A percentile compares a stretch with the other conserved stretches of the same genome.
phyloP scores from a whole-genome alignment of 2,113 vertebrate genomes.

The Galbula dea region DNA sequence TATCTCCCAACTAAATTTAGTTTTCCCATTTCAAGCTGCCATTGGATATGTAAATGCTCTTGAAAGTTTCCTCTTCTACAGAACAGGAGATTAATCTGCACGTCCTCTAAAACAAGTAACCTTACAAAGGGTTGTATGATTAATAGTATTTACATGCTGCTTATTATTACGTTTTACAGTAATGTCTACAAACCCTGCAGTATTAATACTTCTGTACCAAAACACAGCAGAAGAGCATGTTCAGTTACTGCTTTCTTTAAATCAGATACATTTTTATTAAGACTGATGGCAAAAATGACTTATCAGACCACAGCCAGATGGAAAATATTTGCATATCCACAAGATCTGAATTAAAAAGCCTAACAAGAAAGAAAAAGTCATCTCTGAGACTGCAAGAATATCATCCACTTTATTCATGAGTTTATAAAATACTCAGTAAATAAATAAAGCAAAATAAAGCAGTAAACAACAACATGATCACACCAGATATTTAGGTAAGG shows the following conservation, averaged over 20 bases:
- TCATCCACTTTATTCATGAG: neutral
- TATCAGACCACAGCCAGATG: neutral
- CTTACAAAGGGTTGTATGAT: neutral
- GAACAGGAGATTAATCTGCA: neutral
- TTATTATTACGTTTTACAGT: neutral
- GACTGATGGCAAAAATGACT: neutral
- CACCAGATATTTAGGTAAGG: neutral
- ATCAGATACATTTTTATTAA: neutral
- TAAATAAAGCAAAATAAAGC: neutral
- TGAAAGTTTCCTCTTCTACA: constrained; percentile 19
- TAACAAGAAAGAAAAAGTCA: neutral
- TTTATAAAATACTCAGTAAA: neutral
- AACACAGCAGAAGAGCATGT: neutral
- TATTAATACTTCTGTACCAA: neutral
- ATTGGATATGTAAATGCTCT: constrained; percentile 58
- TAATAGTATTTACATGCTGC: neutral
- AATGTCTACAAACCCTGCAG: neutral
- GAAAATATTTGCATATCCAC: neutral
- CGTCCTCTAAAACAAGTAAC: neutral
- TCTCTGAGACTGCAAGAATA: neutral
- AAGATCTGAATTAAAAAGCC: neutral
- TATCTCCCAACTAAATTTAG: constrained; percentile 52
- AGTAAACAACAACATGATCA: neutral
- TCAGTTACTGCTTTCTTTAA: neutral
- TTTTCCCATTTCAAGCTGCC: constrained; percentile 76